A percentile compares a stretch with the other conserved stretches of the same genome.
Conservation (phyloP, 2,888 invertebrate species). For the Drosophila algonquin region DNA sequence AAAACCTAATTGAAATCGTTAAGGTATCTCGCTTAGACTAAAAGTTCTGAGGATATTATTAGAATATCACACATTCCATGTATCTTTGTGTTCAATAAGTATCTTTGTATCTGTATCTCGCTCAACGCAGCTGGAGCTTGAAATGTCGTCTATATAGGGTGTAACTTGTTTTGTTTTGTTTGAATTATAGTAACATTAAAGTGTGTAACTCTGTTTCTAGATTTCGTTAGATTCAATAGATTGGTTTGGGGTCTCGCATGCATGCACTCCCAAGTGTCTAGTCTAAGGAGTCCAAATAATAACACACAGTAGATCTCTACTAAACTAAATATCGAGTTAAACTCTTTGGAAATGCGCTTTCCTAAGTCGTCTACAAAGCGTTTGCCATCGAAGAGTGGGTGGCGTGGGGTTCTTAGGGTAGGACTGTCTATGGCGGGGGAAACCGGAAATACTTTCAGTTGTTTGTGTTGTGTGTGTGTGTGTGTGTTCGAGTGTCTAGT, state of each 20-base stretch:
- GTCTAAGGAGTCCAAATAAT: constrained; percentile 37
- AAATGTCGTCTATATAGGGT: constrained; percentile 41
- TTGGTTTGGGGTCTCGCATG: constrained; percentile 19
- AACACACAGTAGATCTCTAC: constrained; percentile 44
- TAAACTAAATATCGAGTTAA: constrained; percentile 67
- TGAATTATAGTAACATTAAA: constrained; percentile 31
- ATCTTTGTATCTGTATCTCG: constrained; percentile 24
- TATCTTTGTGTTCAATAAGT: constrained; percentile 42
- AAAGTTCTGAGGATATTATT: constrained; percentile 73
- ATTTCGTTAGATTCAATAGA: constrained; percentile 43
- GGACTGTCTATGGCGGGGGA: background rate
- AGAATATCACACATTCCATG: constrained; percentile 78
- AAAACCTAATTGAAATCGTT: constrained; percentile 12
- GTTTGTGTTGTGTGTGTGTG: constrained; percentile 11
- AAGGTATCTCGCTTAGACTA: constrained; percentile 53
- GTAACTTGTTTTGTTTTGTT: constrained; percentile 31
- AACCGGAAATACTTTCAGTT: constrained; percentile 35
- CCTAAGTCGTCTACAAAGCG: constrained; percentile 47
- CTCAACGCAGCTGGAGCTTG: constrained; percentile 58
- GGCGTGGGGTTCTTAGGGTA: background rate
- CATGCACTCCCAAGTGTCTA: constrained; percentile 9
- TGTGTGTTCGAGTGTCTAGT: constrained; percentile 25
- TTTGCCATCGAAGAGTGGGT: constrained; percentile 13
- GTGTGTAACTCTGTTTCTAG: constrained; percentile 35
- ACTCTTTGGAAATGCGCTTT: constrained; percentile 77